Conservation (phyloP, 2,888 invertebrate genomes). For the Cosmia pyralina region DNA sequence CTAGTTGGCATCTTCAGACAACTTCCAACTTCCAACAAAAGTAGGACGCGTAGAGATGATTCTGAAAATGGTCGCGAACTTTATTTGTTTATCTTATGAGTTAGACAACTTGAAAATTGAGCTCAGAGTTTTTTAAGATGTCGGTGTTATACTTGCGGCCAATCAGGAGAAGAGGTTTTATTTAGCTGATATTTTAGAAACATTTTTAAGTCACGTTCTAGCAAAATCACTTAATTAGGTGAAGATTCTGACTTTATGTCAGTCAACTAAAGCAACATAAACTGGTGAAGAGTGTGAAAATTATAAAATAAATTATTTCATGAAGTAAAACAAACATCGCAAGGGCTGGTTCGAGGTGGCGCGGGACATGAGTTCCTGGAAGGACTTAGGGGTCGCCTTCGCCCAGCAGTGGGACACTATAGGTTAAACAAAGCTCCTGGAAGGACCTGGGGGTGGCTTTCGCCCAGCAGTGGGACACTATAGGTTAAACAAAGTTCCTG, state of each 20-base stretch:
- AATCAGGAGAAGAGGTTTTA: not conserved
- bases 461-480: too few relatives aligned
- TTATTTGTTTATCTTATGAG: constrained; percentile 11
- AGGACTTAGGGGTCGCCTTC: too few relatives aligned
- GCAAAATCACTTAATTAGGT: too few relatives aligned
- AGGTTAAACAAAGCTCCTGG: too few relatives aligned
- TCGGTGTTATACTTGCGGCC: not conserved
- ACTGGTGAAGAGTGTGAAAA: not conserved
- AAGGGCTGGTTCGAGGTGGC: not conserved
- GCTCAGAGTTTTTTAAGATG: not conserved
- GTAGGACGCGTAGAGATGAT: not conserved
- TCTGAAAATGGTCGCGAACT: not conserved
- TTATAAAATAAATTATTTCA: too few relatives aligned
- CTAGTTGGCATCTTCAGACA: not conserved
- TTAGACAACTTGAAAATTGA: not conserved
- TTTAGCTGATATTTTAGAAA: not conserved
- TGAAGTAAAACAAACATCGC: not conserved
- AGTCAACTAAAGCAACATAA: not conserved
- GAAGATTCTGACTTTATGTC: not conserved
- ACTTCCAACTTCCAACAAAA: constrained; percentile 15
- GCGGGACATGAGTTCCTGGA: too few relatives aligned
- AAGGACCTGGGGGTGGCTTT: too few relatives aligned
- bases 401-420: too few relatives aligned
- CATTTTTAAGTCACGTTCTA: not conserved
- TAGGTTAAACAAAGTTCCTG: too few relatives aligned